Conservation (phyloP, 2,797 vertebrate species). For the Gymnocypris eckloni region DNA sequence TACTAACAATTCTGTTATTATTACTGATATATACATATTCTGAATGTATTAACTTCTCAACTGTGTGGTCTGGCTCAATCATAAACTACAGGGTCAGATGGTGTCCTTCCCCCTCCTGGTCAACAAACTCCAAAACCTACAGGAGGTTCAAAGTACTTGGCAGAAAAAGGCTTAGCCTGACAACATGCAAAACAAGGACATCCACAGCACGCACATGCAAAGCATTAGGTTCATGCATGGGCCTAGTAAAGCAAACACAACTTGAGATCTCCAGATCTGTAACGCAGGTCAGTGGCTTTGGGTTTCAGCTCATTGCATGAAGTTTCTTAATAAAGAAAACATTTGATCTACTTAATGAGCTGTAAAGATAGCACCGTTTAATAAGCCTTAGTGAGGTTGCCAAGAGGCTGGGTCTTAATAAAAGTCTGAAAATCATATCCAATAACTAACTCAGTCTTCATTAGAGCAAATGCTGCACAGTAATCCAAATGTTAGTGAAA, state of each 20-base stretch:
- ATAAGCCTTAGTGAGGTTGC: not conserved
- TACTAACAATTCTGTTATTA: not conserved
- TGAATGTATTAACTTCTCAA: not conserved
- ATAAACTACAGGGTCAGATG: not conserved
- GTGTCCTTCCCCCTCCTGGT: not conserved
- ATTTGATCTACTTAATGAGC: not conserved
- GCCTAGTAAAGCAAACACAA: constrained; percentile 18
- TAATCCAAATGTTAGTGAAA: constrained; percentile 21
- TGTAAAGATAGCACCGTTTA: not conserved
- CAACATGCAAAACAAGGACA: constrained; percentile 20
- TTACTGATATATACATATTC: no score
- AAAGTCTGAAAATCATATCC: constrained; percentile 8
- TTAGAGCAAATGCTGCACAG: not conserved
- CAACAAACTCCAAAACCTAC: constrained; percentile 12
- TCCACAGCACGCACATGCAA: constrained; percentile 10
- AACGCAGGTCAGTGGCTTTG: constrained; percentile 16
- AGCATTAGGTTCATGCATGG: not conserved
- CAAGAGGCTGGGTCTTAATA: not conserved
- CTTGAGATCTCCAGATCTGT: not conserved
- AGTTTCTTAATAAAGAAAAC: not conserved
- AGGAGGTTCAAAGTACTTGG: constrained; percentile 1
- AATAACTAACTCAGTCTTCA: not conserved
- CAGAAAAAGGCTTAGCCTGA: constrained; percentile 24
- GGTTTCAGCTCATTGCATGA: constrained; percentile 20
- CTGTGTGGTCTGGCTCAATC: not conserved